Evolutionary conservation across 2,888 invertebrate genomes (phyloP).

Genomic region (Thera britannica): DNA sequence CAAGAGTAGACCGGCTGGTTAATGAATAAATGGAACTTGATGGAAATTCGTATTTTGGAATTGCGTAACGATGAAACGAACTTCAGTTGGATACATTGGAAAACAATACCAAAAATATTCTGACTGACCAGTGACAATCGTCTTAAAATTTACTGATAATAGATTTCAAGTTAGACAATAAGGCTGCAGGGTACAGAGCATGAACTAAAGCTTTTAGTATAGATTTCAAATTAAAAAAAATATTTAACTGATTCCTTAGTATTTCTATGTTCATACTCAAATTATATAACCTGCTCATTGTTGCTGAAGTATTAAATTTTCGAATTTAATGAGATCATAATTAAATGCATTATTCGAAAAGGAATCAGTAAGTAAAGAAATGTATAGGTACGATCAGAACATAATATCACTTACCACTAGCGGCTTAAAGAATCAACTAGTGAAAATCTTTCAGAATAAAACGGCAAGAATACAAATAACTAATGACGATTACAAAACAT

Average conservation of each 20-base stretch:
- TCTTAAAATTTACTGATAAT: no score
- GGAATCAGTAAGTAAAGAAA: constrained; percentile 47
- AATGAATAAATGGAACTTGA: no score
- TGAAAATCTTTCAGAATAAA: constrained; percentile 19
- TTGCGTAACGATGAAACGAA: no score
- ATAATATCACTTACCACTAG: constrained; percentile 42
- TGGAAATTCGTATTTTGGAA: no score
- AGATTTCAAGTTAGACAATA: no score
- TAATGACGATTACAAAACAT: no score
- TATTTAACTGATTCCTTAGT: background rate
- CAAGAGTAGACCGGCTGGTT: no score
- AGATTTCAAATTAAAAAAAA: no score
- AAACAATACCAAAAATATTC: no score
- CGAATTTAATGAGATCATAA: constrained; percentile 73
- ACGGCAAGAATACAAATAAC: no score
- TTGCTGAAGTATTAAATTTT: constrained; percentile 44
- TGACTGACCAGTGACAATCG: no score
- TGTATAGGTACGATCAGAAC: constrained; percentile 46
- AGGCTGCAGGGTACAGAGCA: background rate
- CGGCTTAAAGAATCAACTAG: constrained; percentile 21
- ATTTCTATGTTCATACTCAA: constrained; percentile 35
- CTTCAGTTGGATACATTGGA: no score
- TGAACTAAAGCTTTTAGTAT: background rate
- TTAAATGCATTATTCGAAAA: constrained; percentile 75
- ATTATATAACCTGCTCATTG: constrained; percentile 39